A percentile compares a stretch with the other conserved stretches of the same genome.
Evolutionary conservation across 2,113 vertebrate species (phyloP).

Genomic region (Malurus alboscapulatus): DNA sequence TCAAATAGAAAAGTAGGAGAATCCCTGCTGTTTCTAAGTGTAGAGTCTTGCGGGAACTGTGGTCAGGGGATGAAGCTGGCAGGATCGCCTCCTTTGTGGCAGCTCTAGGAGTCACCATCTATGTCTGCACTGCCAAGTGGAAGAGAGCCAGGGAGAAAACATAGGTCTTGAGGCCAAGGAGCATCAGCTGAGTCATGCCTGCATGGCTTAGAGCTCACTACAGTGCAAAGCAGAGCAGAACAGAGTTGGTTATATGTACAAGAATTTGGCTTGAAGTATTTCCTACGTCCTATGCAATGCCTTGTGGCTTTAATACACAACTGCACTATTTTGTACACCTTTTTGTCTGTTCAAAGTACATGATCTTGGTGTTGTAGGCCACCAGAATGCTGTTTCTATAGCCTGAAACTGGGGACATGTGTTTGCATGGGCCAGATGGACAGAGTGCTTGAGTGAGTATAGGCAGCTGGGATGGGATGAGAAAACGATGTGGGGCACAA

Average conservation of each 20-base stretch:
- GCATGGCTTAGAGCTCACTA: neutral
- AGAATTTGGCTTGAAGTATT: neutral
- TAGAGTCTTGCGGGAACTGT: neutral
- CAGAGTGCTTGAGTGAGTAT: neutral
- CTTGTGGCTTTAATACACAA: neutral
- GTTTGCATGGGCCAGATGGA: neutral
- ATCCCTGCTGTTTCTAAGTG: neutral
- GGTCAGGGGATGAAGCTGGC: neutral
- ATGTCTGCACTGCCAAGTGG: neutral
- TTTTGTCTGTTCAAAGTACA: neutral
- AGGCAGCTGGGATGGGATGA: neutral
- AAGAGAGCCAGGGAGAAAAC: neutral
- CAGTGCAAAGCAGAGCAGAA: neutral
- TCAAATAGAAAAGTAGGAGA: neutral
- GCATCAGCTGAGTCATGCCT: neutral
- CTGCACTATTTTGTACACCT: neutral
- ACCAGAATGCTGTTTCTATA: neutral
- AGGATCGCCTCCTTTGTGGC: neutral
- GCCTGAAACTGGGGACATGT: neutral
- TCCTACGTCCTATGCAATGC: neutral
- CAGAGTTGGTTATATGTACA: neutral
- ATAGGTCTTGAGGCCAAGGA: neutral
- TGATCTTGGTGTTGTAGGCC: neutral
- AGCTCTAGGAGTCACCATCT: neutral
- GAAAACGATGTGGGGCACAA: neutral